These are phyloP conservation scores for Fabriciana adippe DNA, from an alignment of 2,888 invertebrate species.

Conservation along the genomic window DNA sequence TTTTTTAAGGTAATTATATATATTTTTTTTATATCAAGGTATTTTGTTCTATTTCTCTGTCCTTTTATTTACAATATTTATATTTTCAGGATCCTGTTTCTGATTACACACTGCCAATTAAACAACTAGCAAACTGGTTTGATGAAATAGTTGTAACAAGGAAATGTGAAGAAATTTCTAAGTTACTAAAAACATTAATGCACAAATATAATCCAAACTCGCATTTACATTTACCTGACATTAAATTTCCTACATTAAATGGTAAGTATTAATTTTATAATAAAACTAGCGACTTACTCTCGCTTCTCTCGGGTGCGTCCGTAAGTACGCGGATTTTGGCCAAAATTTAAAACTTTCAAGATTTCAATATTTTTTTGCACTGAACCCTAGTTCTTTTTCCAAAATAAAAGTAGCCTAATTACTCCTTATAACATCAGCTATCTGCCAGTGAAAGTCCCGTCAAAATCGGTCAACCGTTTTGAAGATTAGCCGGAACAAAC, in stretches of 20 bases:
- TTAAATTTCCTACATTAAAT: slow-evolving; percentile 89
- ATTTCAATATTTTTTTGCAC: too few relatives aligned
- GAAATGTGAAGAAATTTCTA: slow-evolving; percentile 93
- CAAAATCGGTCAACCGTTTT: too few relatives aligned
- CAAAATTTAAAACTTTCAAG: too few relatives aligned
- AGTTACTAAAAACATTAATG: slow-evolving; percentile 89
- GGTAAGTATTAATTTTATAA: slow-evolving; percentile 65
- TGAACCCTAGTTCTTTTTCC: too few relatives aligned
- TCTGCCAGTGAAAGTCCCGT: too few relatives aligned
- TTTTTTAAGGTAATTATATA: slow-evolving; percentile 89
- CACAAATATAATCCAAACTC: slow-evolving; percentile 86
- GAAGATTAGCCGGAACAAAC: too few relatives aligned
- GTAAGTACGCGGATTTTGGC: too few relatives aligned
- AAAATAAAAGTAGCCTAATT: too few relatives aligned
- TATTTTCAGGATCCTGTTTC: slow-evolving; percentile 88
- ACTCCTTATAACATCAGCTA: too few relatives aligned
- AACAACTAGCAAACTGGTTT: slow-evolving; percentile 93
- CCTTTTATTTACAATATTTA: slow-evolving; percentile 13
- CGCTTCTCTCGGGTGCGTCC: too few relatives aligned
- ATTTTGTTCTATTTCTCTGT: neutral
- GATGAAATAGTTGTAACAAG: slow-evolving; percentile 90
- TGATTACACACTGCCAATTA: slow-evolving; percentile 92
- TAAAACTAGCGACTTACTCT: too few relatives aligned
- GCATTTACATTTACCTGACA: slow-evolving; percentile 85
- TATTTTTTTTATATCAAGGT: slow-evolving; percentile 17